These are phyloP conservation scores for Timema podura DNA, from an alignment of 2,888 invertebrate genomes.

Conservation along the genomic window DNA sequence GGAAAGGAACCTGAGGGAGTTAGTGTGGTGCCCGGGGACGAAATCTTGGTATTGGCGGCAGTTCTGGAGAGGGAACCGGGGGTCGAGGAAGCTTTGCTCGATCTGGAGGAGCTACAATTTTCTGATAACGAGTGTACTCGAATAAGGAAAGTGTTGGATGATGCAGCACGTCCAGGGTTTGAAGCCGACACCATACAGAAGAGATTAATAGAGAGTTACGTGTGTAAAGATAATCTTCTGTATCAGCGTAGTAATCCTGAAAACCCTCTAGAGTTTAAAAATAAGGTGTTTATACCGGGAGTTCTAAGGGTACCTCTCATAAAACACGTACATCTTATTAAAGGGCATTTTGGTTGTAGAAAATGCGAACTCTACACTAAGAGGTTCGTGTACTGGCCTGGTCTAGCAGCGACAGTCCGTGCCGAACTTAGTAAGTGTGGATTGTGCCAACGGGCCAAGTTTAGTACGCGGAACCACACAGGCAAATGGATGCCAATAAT, in stretches of 20 bases:
- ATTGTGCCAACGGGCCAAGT: background rate
- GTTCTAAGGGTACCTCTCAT: background rate
- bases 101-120: background rate
- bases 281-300: background rate
- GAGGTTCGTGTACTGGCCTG: background rate
- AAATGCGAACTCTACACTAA: background rate
- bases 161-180: no score
- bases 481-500: background rate
- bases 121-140: background rate
- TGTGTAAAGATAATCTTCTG: background rate
- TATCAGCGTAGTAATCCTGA: background rate
- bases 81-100: background rate
- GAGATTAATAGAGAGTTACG: background rate
- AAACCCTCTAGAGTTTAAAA: background rate
- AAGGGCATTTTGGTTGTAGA: background rate
- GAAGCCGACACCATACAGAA: no score
- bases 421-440: background rate
- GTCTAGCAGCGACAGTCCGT: background rate
- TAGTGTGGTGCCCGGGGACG: no score
- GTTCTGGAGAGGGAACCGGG: no score
- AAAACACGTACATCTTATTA: background rate
- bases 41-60: no score
- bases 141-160: background rate
- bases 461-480: background rate
- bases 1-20: background rate